Evolutionary conservation across 2,888 invertebrate genomes (phyloP).

Genomic region (Tolmerus cingulatus): DNA sequence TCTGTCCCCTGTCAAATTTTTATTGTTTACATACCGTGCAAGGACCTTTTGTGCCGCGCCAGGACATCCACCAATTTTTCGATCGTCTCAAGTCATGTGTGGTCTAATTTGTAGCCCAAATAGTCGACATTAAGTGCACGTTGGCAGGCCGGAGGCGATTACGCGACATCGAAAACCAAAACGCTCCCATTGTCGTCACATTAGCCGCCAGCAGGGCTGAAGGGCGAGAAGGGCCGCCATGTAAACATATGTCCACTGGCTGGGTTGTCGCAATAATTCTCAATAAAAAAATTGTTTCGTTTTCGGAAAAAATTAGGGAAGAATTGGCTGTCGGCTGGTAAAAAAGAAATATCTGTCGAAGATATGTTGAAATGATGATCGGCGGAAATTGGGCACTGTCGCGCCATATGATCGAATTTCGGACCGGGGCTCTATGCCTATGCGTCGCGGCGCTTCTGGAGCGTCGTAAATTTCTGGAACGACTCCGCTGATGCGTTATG

Average conservation of each 20-base stretch:
- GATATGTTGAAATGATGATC: slow-evolving; percentile 18
- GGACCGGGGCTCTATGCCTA: background rate
- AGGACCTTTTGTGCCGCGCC: background rate
- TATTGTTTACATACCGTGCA: background rate
- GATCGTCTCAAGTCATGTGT: slow-evolving; percentile 23
- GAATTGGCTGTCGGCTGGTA: background rate
- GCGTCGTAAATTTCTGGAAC: slow-evolving; percentile 14
- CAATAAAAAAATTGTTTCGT: slow-evolving; percentile 19
- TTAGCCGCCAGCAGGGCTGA: background rate
- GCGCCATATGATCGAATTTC: slow-evolving; percentile 34
- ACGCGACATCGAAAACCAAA: slow-evolving; percentile 29
- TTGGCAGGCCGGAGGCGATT: slow-evolving; percentile 1
- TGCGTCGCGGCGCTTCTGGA: background rate
- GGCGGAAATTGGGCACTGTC: slow-evolving; percentile 12
- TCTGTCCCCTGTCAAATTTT: background rate
- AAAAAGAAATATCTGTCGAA: background rate
- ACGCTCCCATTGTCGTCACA: background rate
- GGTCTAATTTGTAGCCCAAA: slow-evolving; percentile 18
- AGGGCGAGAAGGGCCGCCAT: slow-evolving; percentile 12
- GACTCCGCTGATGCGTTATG: background rate
- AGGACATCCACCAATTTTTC: background rate
- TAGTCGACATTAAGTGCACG: background rate
- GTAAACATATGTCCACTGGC: slow-evolving; percentile 33
- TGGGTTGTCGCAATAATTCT: slow-evolving; percentile 30
- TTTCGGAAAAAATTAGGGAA: slow-evolving; percentile 22